Evolutionary conservation across 2,888 invertebrate genomes (phyloP).

Genomic region (Lathronympha strigana): DNA sequence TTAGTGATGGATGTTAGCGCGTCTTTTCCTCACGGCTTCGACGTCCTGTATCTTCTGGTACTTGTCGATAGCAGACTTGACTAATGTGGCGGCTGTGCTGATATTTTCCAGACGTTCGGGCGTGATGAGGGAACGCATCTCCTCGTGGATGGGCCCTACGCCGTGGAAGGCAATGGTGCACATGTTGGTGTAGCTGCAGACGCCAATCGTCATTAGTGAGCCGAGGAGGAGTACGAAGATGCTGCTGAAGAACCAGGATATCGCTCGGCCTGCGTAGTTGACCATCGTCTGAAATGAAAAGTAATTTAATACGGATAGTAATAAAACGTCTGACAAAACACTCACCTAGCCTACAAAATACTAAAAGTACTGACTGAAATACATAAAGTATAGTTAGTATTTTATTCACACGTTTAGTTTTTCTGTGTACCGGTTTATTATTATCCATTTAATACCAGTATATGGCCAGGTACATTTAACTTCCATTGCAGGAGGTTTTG

Average conservation of each 20-base stretch:
- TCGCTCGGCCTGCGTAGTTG: constrained; percentile 64
- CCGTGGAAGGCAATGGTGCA: constrained; percentile 86
- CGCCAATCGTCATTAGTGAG: constrained; percentile 68
- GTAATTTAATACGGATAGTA: not conserved
- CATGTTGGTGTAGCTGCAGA: constrained; percentile 86
- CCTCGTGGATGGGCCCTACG: constrained; percentile 82
- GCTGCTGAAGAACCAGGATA: constrained; percentile 70
- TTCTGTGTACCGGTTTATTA: too few species aligned
- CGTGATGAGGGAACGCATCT: constrained; percentile 83
- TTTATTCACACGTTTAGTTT: too few species aligned
- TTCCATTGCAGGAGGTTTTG: too few species aligned
- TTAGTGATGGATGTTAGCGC: constrained; percentile 48
- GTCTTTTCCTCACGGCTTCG: constrained; percentile 57
- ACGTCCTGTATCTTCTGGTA: constrained; percentile 79
- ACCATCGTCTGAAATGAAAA: constrained; percentile 68
- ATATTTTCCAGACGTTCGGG: constrained; percentile 85
- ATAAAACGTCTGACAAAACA: too few species aligned
- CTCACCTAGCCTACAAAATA: too few species aligned
- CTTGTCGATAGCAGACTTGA: constrained; percentile 86
- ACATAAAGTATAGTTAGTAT: too few species aligned
- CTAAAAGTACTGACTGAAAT: too few species aligned
- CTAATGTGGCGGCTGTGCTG: constrained; percentile 83
- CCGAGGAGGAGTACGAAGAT: constrained; percentile 81
- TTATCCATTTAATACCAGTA: too few species aligned
- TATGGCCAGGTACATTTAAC: not conserved